A percentile compares a stretch with the other conserved stretches of the same genome.
Conservation (phyloP, 1,140 invertebrate species). For the Bilobella aurantiaca region DNA sequence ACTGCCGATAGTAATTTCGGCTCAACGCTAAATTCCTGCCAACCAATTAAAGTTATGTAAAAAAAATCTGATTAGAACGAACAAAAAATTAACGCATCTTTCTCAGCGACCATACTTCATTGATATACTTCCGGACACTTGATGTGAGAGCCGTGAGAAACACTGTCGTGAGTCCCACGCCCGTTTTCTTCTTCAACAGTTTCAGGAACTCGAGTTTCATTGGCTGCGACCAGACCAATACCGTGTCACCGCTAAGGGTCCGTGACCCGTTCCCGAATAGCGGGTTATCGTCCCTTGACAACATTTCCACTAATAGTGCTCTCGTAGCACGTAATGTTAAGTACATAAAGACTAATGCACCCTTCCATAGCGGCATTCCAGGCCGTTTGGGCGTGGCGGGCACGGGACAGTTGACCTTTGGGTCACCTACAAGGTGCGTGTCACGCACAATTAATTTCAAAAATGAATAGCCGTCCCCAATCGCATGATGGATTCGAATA, state of each 20-base stretch:
- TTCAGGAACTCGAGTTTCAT: constrained; percentile 26
- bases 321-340: constrained; percentile 20
- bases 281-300: constrained; percentile 19
- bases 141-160: constrained; percentile 19
- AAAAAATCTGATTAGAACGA: no score
- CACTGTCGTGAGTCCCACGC: constrained; percentile 24
- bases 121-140: constrained; percentile 18
- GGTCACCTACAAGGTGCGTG: constrained; percentile 19
- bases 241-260: constrained; percentile 12
- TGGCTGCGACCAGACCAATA: constrained; percentile 21
- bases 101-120: constrained; percentile 1
- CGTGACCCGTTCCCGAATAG: constrained; percentile 20
- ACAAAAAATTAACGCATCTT: neutral
- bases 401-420: constrained; percentile 2
- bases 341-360: constrained; percentile 21
- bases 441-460: constrained; percentile 30
- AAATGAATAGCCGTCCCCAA: constrained; percentile 31
- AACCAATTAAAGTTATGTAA: no score
- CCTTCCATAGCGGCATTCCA: constrained; percentile 14
- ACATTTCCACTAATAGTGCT: constrained; percentile 23
- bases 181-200: constrained; percentile 15
- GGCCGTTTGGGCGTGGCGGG: neutral
- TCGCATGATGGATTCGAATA: constrained; percentile 29
- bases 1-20: constrained; percentile 13
- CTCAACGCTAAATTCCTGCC: neutral